Base-by-base conservation (phyloP, 2,888 invertebrate genomes). In the Dasypolia templi region DNA sequence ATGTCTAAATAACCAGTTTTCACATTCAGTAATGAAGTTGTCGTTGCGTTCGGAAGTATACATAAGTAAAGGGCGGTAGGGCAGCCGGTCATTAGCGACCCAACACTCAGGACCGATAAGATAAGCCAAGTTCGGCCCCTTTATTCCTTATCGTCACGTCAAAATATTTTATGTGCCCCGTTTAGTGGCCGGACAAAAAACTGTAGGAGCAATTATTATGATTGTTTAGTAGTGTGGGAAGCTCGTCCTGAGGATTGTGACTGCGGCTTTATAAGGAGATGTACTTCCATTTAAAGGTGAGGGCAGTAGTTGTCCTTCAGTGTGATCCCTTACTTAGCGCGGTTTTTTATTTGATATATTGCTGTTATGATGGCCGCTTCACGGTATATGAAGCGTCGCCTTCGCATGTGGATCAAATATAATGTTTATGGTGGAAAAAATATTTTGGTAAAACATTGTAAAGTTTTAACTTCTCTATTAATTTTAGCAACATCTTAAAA, bases 111-210 rank as follows among this genome's bases (percentile, higher is more conserved):
- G 72, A n/a, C 63, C 89, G 95, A 95, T 95, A 95, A 96, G 95
- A 95, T 95, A 94, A 94, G 88, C 85, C 85, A 75, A 86, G 75
- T 91, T 92, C 93, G 95, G 93, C 90, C 89, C 91, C 90, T 93
- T 94, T 75, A 66, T 67, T 90, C 90, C 89, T 93, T 95, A 95
- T 95, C 95, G 93, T 88, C 84, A 87, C 89, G 94, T 95, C 95
- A 95, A 94, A 95, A 95, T 95, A 95, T 94, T 95, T 95, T 94
- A 95, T 93, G 94, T 94, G 91, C 88, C 74, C 87, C 92, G 91
- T 92, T 93, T 93, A 92, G 88, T 87, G 88, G 86, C 82, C 70
- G 81, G 81, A 82, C 88, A 88, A 83, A 87, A 86, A 88, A 88
- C 79, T 84, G 79, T 84, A 65, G 77, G 67, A 83, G 89, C 90